Percentiles rank a stretch among this genome's conserved stretches.
Evolutionary conservation across 1,140 invertebrate genomes (phyloP).

Genomic region (Drosophila tani): DNA sequence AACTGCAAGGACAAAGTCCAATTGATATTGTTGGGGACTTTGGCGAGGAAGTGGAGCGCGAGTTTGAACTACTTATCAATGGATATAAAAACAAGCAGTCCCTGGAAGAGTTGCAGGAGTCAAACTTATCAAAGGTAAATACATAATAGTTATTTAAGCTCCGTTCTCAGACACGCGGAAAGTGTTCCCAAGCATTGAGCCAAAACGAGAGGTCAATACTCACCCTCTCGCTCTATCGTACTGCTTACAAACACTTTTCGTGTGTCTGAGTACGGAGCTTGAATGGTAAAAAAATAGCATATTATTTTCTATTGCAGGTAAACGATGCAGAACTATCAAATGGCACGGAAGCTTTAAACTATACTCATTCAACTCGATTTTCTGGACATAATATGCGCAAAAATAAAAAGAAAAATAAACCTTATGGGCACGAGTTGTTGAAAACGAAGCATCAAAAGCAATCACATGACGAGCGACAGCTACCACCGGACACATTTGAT

Average conservation of each 20-base stretch:
- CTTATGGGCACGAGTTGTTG: constrained; percentile 17
- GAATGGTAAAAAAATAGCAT: no score
- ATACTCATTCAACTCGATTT: constrained; percentile 1
- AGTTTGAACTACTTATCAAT: constrained; percentile 76
- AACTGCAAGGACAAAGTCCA: constrained; percentile 22
- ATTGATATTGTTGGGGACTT: constrained; percentile 51
- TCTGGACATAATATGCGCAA: constrained; percentile 26
- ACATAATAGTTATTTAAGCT: no score
- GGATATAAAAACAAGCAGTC: constrained; percentile 89
- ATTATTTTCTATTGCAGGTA: constrained; percentile 4
- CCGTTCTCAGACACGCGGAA: no score
- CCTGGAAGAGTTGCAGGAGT: constrained; percentile 75
- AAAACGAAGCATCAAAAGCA: constrained; percentile 33
- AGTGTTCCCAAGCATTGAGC: no score
- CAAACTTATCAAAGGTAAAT: constrained; percentile 32
- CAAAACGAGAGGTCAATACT: no score
- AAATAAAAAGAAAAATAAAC: constrained; percentile 35
- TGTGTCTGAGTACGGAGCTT: no score
- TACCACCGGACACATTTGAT: constrained; percentile 46
- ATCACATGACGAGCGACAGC: constrained; percentile 36
- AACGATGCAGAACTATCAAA: constrained; percentile 40
- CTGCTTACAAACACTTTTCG: no score
- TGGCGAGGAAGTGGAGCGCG: constrained; percentile 35
- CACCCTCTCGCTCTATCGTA: no score
- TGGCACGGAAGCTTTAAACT: constrained; percentile 32